phyloP scores from a whole-genome alignment of 2,113 vertebrate species.

The Phalacrocorax carbo region DNA sequence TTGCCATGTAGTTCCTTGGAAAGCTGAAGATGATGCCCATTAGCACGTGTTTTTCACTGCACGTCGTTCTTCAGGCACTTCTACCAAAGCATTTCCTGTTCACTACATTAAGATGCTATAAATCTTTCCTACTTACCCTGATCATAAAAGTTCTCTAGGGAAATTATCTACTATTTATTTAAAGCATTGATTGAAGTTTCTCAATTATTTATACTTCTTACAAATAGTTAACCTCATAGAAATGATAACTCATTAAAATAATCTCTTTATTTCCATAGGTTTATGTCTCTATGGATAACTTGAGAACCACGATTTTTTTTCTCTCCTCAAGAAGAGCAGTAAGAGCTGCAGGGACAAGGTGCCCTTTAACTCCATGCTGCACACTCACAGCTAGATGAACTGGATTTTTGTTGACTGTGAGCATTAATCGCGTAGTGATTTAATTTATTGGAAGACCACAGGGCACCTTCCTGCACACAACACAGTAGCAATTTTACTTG shows the following conservation, averaged over 20 bases:
- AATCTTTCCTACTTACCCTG: background rate
- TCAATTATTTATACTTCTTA: background rate
- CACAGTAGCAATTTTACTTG: background rate
- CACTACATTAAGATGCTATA: background rate
- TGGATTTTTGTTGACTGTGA: background rate
- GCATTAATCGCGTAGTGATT: background rate
- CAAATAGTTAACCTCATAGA: background rate
- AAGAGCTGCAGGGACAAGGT: background rate
- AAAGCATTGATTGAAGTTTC: background rate
- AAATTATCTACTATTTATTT: slow-evolving; percentile 15
- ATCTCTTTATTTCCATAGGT: background rate
- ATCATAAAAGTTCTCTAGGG: background rate
- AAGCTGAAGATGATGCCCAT: background rate
- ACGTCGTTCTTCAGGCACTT: background rate
- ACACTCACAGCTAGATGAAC: background rate
- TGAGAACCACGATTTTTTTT: background rate
- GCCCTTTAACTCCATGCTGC: background rate
- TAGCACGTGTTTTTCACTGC: background rate
- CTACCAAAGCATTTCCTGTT: background rate
- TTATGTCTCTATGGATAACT: background rate
- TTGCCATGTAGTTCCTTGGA: background rate
- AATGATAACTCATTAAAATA: background rate
- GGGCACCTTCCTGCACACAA: background rate
- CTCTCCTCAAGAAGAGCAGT: background rate
- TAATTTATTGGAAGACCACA: slow-evolving; percentile 8